Evolutionary conservation across 2,888 invertebrate genomes (phyloP).

Genomic region (Oligia strigilis): DNA sequence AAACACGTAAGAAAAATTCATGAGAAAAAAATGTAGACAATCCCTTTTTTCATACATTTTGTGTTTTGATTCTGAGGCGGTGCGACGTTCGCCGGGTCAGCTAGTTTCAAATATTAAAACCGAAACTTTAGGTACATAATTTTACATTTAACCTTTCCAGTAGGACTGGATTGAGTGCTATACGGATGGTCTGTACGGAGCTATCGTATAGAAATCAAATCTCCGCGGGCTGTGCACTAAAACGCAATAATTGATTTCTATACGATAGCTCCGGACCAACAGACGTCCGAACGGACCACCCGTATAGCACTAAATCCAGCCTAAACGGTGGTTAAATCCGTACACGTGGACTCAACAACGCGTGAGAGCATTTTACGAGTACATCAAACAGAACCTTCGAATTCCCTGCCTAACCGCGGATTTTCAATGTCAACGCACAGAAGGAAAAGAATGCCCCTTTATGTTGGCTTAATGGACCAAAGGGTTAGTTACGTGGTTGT

Average conservation of each 20-base stretch:
- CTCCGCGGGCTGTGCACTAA: no score
- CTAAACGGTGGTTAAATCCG: conserved; percentile 16
- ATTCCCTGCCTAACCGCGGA: conserved; percentile 28
- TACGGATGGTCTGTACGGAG: no score
- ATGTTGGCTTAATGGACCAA: conserved; percentile 62
- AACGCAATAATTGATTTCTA: no score
- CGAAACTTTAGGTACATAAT: not conserved
- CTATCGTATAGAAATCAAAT: no score
- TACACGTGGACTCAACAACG: conserved; percentile 33
- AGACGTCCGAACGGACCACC: no score
- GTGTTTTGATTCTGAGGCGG: no score
- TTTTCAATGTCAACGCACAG: conserved; percentile 61
- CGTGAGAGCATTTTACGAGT: conserved; percentile 52
- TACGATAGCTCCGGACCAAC: no score
- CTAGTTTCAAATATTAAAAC: conserved; percentile 22
- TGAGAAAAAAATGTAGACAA: no score
- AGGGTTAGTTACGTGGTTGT: conserved; percentile 45
- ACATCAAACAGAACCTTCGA: conserved; percentile 50
- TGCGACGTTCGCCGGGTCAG: no score
- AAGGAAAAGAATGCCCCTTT: conserved; percentile 53
- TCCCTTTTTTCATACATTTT: no score
- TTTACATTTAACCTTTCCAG: conserved; percentile 13
- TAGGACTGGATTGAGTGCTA: no score
- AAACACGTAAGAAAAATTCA: no score
- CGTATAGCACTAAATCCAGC: not conserved